These are phyloP conservation scores for Catharus ustulatus DNA, from an alignment of 2,797 vertebrate genomes.

Conservation along the genomic window DNA sequence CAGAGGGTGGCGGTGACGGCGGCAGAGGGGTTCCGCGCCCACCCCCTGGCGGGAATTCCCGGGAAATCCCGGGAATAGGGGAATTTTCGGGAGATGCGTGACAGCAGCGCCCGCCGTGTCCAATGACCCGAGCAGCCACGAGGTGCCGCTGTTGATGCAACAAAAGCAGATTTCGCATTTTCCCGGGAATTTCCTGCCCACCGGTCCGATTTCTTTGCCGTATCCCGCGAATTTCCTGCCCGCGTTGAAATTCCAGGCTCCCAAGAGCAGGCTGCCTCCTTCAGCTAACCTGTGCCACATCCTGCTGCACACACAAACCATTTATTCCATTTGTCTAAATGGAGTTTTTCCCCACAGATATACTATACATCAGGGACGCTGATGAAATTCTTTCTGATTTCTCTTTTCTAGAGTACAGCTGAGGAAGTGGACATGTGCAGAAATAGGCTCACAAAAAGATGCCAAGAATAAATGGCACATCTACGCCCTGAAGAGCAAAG, in stretches of 20 bases:
- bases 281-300: neutral
- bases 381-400: neutral
- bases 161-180: neutral
- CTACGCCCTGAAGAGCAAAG: neutral
- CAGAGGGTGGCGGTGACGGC: rapidly evolving
- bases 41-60: rapidly evolving
- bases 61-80: neutral
- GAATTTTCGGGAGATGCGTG: rapidly evolving
- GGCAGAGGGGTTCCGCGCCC: no score
- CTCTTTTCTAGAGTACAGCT: neutral
- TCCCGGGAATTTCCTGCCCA: neutral
- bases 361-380: no score
- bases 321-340: neutral
- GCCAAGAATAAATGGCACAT: neutral
- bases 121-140: neutral
- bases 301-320: rapidly evolving
- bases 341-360: neutral
- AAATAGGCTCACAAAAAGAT: neutral
- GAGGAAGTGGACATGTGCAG: neutral
- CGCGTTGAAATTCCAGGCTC: neutral
- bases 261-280: neutral
- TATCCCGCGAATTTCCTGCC: neutral
- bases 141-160: neutral
- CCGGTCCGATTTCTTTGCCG: neutral
- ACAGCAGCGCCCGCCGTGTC: neutral